Conservation (phyloP, 2,888 invertebrate genomes). For the Tetrapedia diversipes region DNA sequence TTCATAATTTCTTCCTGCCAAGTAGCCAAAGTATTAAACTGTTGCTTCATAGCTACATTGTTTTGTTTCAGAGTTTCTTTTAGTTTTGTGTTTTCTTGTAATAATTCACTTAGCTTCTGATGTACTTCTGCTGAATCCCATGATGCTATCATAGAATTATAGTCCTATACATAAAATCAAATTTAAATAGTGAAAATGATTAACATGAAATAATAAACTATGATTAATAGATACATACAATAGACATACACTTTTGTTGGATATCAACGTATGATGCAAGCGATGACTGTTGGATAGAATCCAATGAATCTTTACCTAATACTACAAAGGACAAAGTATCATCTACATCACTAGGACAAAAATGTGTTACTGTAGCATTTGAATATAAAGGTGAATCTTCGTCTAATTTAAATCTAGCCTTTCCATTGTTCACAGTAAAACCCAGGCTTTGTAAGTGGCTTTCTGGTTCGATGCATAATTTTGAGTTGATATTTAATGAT, state of each 20-base stretch:
- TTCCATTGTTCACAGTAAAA: constrained; percentile 65
- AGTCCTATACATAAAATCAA: constrained; percentile 71
- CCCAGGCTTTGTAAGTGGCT: constrained; percentile 71
- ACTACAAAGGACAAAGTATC: constrained; percentile 78
- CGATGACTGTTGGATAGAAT: constrained; percentile 71
- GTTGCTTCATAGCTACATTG: constrained; percentile 87
- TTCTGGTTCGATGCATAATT: constrained; percentile 37
- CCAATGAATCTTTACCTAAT: constrained; percentile 73
- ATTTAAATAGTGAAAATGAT: constrained; percentile 6
- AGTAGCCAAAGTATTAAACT: constrained; percentile 85
- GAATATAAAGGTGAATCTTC: constrained; percentile 59
- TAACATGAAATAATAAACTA: constrained; percentile 12
- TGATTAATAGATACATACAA: constrained; percentile 63
- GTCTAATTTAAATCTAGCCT: constrained; percentile 71
- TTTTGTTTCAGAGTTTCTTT: constrained; percentile 87
- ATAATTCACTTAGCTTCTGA: constrained; percentile 84
- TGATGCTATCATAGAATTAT: constrained; percentile 71
- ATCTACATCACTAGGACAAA: constrained; percentile 53
- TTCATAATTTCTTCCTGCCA: constrained; percentile 88
- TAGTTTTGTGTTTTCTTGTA: constrained; percentile 85
- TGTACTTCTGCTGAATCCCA: constrained; percentile 83
- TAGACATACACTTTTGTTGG: constrained; percentile 69
- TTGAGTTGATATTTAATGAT: not conserved
- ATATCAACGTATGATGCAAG: constrained; percentile 75
- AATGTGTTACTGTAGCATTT: constrained; percentile 43